Conservation (phyloP, 2,888 invertebrate genomes). For the Leptopilina myrica region DNA sequence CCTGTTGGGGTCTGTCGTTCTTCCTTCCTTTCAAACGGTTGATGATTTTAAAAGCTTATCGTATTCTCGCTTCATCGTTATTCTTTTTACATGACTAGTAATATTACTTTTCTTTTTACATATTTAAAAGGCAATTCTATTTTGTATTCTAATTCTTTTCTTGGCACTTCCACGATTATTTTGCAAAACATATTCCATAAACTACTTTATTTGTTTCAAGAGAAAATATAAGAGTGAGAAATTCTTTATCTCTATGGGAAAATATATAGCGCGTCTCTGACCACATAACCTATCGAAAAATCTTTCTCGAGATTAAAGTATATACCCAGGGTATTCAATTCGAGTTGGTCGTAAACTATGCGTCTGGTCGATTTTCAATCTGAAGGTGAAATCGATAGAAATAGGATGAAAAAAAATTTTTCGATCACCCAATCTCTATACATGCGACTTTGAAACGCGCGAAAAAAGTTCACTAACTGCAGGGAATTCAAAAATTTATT, state of each 20-base stretch:
- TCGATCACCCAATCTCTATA: slow-evolving; percentile 3
- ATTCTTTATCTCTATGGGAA: not conserved
- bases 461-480: slow-evolving; percentile 18
- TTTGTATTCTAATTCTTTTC: not conserved
- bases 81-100: no score
- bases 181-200: not conserved
- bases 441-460: not conserved
- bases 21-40: no score
- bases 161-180: not conserved
- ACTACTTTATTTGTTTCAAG: not conserved
- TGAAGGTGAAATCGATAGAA: slow-evolving; percentile 41
- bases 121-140: no score
- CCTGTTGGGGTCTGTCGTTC: no score
- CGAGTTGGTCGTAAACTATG: slow-evolving; percentile 52
- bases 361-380: slow-evolving; percentile 58
- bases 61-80: no score
- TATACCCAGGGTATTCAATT: slow-evolving; percentile 43
- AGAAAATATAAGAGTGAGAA: not conserved
- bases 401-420: slow-evolving; percentile 5
- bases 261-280: slow-evolving; percentile 9
- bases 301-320: slow-evolving; percentile 49
- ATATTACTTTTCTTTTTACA: no score
- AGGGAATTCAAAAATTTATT: slow-evolving; percentile 23
- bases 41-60: no score
- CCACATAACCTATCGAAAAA: slow-evolving; percentile 31